Evolutionary conservation across 2,113 vertebrate species (phyloP).

Genomic region (Ammodramus savannarum): DNA sequence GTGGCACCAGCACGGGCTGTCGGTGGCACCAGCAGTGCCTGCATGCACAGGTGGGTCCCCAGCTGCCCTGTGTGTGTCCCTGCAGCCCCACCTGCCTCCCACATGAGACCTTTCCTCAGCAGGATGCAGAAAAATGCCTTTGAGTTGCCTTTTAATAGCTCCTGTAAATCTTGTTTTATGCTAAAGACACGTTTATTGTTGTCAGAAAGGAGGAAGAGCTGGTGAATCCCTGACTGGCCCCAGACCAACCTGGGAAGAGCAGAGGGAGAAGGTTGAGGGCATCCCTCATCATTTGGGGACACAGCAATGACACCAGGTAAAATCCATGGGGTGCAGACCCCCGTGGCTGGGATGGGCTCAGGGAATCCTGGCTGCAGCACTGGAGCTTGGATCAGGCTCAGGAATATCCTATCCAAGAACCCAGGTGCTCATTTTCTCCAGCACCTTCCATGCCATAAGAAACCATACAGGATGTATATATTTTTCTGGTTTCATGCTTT

Average conservation of each 20-base stretch:
- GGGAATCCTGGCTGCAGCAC: background rate
- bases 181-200: background rate
- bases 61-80: background rate
- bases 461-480: background rate
- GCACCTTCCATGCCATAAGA: background rate
- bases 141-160: background rate
- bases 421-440: background rate
- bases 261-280: background rate
- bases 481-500: background rate
- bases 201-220: background rate
- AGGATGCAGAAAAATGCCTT: background rate
- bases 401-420: accelerated
- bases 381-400: background rate
- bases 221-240: background rate
- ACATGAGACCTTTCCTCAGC: background rate
- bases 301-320: background rate
- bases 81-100: constrained; percentile 1
- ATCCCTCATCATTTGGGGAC: background rate
- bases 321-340: background rate
- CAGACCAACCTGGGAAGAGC: background rate
- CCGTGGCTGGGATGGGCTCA: accelerated
- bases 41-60: accelerated
- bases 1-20: background rate
- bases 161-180: constrained; percentile 19
- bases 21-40: background rate